Evolutionary conservation across 1,140 invertebrate genomes (phyloP), one percentile per base, ranked within the genome.

Genomic region (Diuraphis noxia): DNA sequence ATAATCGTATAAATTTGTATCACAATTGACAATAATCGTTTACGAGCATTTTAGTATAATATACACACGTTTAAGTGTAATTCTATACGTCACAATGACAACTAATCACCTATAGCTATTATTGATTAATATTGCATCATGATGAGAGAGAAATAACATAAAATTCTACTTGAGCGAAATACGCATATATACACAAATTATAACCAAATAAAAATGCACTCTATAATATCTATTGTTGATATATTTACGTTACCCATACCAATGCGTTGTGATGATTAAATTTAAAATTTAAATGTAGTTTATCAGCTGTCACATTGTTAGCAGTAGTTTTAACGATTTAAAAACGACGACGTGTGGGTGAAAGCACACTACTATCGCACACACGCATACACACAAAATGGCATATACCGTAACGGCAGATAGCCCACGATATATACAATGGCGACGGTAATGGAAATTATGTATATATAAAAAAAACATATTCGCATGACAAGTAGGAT

Each of bases 271-370:
- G 85, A 52, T 49, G 85, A 86, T 86, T 86, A 86, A 86, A 86
- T 86, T 86, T 86, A 86, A 49, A 86, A 86, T 86, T 86, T 52
- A 86, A 86, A 86, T 86, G n/a, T 30, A 86, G 46, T 52, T 36
- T 52, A 86, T 86, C 85, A 86, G 34, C 46, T 36, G 85, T 38
- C 85, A 49, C 85, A 86, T 86, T 86, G n/a, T 86, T 52, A 86
- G 46, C 41, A 34, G 46, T 86, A 86, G 34, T 86, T 86, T 86
- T 49, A 52, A 86, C 85, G n/a, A 86, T 86, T 86, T 86, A 25
- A 49, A 52, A 86, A 86, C 46, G 34, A 86, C 49, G 46, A 86
- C 85, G 85, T 86, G 85, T 86, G 85, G 46, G 85, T 49, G 43
- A 86, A 86, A 86, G 41, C 84, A n/a, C n/a, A n/a, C 30, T 10